Percentiles rank a stretch among this genome's conserved stretches.
These are phyloP conservation scores for Cistogaster globosa DNA, from an alignment of 2,888 invertebrate genomes.

Conservation along the genomic window DNA sequence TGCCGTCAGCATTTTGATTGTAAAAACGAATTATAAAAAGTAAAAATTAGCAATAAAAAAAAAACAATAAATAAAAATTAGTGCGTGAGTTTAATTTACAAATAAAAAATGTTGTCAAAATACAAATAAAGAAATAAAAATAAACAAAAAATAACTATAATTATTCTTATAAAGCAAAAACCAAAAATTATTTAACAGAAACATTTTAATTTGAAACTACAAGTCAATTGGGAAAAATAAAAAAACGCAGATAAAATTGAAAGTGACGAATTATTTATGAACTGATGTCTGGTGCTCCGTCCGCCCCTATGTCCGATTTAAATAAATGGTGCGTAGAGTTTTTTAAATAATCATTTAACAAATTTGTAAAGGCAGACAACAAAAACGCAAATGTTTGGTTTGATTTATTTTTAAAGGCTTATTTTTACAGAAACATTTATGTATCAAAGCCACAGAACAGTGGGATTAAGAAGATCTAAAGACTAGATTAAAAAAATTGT, in stretches of 20 bases:
- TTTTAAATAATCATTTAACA: constrained; percentile 29
- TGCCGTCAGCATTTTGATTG: neutral
- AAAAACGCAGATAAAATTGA: constrained; percentile 45
- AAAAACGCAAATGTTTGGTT: neutral
- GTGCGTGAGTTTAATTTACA: constrained; percentile 65
- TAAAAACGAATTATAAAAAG: neutral
- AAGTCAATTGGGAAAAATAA: constrained; percentile 3
- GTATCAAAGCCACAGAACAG: too few relatives aligned
- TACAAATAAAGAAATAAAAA: constrained; percentile 10
- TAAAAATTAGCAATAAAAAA: constrained; percentile 22
- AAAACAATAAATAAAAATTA: constrained; percentile 31
- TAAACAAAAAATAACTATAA: neutral
- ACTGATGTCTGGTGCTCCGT: neutral
- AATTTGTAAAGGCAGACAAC: neutral
- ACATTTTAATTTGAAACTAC: constrained; percentile 13
- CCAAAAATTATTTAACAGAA: constrained; percentile 19
- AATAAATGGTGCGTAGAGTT: constrained; percentile 9
- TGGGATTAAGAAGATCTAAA: too few relatives aligned
- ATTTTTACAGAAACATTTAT: neutral
- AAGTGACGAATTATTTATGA: constrained; percentile 60
- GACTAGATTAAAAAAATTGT: too few relatives aligned
- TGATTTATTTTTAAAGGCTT: neutral
- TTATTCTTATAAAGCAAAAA: neutral
- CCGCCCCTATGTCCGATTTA: neutral
- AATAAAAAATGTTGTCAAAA: constrained; percentile 39